phyloP scores from a whole-genome alignment of 2,888 invertebrate species.

The Agonopterix heracliana region DNA sequence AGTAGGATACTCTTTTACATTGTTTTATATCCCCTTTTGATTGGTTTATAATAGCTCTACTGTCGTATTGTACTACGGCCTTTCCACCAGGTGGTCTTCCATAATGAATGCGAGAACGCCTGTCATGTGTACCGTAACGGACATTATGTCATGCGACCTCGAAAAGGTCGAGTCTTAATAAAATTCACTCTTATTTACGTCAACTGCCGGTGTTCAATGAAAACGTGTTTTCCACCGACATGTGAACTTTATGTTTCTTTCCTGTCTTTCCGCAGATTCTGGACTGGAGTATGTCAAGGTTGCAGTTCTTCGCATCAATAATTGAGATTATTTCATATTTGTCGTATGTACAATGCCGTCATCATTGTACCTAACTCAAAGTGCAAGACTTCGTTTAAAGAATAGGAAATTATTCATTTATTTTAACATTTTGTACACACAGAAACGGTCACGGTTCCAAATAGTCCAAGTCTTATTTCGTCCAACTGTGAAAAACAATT shows the following conservation, averaged over 20 bases:
- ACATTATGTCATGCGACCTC: constrained; percentile 48
- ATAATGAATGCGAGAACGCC: constrained; percentile 1
- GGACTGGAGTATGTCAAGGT: constrained; percentile 16
- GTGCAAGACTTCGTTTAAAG: too few species aligned
- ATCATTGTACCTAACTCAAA: too few species aligned
- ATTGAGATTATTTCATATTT: constrained; percentile 6
- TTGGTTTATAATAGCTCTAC: too few species aligned
- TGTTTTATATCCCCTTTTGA: too few species aligned
- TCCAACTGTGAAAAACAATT: too few species aligned
- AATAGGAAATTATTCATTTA: too few species aligned
- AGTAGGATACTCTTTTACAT: too few species aligned
- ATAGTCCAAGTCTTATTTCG: too few species aligned
- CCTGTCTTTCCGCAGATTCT: constrained; percentile 14
- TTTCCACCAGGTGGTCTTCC: constrained; percentile 14
- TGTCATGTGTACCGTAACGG: constrained; percentile 6
- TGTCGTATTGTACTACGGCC: too few species aligned
- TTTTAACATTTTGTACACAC: too few species aligned
- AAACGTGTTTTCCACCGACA: constrained; percentile 42
- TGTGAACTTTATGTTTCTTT: constrained; percentile 16
- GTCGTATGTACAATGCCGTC: background rate
- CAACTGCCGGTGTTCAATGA: constrained; percentile 33
- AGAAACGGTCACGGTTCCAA: too few species aligned
- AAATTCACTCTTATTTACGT: constrained; percentile 35
- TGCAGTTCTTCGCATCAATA: background rate
- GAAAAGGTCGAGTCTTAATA: constrained; percentile 47